Conservation (phyloP, 2,113 vertebrate genomes). For the Ia io region DNA sequence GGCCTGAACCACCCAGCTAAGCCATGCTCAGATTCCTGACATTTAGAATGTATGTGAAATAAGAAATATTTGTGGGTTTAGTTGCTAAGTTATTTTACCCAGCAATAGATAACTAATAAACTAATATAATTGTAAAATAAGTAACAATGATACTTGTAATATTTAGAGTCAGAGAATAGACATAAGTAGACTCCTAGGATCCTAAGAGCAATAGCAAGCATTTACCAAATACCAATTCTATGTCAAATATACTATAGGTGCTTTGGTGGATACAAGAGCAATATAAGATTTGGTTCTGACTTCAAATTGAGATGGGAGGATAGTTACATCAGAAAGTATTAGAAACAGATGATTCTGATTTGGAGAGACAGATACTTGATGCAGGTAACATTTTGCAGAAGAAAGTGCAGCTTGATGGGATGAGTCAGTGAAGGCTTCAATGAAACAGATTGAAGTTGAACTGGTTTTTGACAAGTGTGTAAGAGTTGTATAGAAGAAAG, state of each 20-base stretch:
- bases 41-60: neutral
- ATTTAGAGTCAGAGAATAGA: neutral
- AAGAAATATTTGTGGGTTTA: neutral
- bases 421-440: neutral
- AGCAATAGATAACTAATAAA: neutral
- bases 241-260: neutral
- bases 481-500: neutral
- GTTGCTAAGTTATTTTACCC: neutral
- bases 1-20: neutral
- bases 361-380: neutral
- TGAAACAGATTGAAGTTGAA: neutral
- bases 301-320: neutral
- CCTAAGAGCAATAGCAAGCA: neutral
- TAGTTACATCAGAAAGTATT: neutral
- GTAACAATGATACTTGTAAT: neutral
- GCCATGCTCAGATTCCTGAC: neutral
- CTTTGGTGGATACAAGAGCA: neutral
- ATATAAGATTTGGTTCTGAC: neutral
- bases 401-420: neutral
- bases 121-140: neutral
- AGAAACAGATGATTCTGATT: slow-evolving; percentile 29
- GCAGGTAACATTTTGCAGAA: neutral
- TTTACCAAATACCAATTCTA: neutral
- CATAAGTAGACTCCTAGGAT: neutral
- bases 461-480: neutral